A percentile compares a stretch with the other conserved stretches of the same genome.
These are phyloP conservation scores for Campylomormyrus numenius DNA, from an alignment of 2,113 vertebrate species.

Conservation along the genomic window DNA sequence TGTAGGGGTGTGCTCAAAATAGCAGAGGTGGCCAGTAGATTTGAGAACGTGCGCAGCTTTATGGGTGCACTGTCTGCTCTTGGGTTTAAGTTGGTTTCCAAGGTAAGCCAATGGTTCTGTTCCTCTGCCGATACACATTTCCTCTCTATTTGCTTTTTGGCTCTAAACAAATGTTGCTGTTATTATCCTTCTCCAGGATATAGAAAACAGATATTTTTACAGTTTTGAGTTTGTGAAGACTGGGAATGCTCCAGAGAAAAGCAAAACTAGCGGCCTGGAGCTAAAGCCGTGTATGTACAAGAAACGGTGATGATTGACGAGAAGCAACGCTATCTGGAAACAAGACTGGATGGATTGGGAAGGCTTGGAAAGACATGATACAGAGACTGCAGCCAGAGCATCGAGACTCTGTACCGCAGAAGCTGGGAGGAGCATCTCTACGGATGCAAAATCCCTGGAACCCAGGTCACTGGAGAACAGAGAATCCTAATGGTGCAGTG, in stretches of 20 bases:
- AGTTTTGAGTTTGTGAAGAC: conserved; percentile 77
- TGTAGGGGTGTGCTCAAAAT: conserved; percentile 79
- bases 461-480: not conserved
- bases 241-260: conserved; percentile 35
- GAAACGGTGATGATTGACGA: conserved; percentile 62
- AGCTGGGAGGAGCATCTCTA: not conserved
- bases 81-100: conserved; percentile 73
- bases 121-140: not conserved
- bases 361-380: not conserved
- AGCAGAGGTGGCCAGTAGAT: conserved; percentile 87
- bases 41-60: conserved; percentile 68
- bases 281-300: conserved; percentile 82
- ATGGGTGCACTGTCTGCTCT: conserved; percentile 58
- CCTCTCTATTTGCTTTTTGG: not conserved
- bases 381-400: not conserved
- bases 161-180: not conserved
- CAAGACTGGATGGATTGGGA: not conserved
- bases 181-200: conserved; percentile 59
- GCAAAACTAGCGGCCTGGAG: conserved; percentile 53
- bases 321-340: not conserved
- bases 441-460: not conserved
- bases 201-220: conserved; percentile 76
- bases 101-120: conserved; percentile 58
- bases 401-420: not conserved
- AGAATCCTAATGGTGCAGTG: not conserved